Percentiles rank a stretch among this genome's conserved stretches.
Evolutionary conservation across 2,888 invertebrate species (phyloP).

Genomic region (Lobophora halterata): DNA sequence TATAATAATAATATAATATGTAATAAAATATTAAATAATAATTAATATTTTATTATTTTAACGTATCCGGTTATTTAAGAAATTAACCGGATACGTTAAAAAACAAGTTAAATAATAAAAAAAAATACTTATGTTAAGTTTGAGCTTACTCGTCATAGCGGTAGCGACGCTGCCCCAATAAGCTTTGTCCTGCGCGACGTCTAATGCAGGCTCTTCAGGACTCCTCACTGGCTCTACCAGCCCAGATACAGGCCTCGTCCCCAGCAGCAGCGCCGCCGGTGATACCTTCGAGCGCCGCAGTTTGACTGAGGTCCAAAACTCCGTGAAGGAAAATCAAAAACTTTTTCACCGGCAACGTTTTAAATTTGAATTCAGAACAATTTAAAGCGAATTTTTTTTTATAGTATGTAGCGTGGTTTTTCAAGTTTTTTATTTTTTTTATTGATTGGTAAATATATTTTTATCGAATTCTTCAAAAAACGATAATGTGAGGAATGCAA

Average conservation of each 20-base stretch:
- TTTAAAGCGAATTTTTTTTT: conserved; percentile 5
- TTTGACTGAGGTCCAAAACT: conserved; percentile 49
- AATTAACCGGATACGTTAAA: no score
- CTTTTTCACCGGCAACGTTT: neutral
- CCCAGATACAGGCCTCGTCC: conserved; percentile 77
- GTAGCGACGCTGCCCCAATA: conserved; percentile 73
- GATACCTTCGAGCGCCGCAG: conserved; percentile 75
- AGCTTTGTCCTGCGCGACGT: conserved; percentile 76
- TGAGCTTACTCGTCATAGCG: conserved; percentile 61
- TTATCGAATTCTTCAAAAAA: no score
- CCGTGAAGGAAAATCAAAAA: conserved; percentile 23
- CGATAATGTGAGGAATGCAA: conserved; percentile 1
- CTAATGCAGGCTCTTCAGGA: conserved; percentile 72
- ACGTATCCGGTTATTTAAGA: no score
- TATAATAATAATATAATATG: no score
- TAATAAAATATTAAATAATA: no score
- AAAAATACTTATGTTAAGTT: no score
- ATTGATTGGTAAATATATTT: no score
- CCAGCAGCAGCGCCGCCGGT: conserved; percentile 80
- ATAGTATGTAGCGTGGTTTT: conserved; percentile 16
- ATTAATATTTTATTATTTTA: no score
- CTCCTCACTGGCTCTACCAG: conserved; percentile 71
- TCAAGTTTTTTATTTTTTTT: no score
- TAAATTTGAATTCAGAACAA: conserved; percentile 13
- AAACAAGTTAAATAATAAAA: no score